These are phyloP conservation scores for Xylocopa sonorina DNA, from an alignment of 1,140 invertebrate genomes.

Conservation along the genomic window DNA sequence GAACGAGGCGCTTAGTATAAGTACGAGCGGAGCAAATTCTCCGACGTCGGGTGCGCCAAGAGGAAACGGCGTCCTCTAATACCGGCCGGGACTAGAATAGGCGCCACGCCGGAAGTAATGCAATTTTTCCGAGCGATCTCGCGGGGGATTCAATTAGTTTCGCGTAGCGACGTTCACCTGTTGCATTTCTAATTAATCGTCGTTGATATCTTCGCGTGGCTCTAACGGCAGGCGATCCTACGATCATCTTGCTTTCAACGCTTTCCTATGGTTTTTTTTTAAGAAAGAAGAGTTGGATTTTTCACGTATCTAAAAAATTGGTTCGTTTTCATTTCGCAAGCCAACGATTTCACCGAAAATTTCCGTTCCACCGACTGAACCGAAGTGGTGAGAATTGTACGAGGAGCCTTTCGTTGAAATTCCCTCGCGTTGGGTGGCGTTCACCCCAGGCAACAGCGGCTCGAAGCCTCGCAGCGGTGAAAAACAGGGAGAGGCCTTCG, in stretches of 20 bases:
- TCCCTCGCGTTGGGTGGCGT: constrained; percentile 59
- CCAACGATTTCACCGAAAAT: background rate
- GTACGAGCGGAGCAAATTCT: constrained; percentile 52
- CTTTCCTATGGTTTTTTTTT: too few relatives aligned
- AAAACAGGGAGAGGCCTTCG: constrained; percentile 60
- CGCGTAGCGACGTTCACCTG: constrained; percentile 25
- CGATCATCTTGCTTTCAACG: too few relatives aligned
- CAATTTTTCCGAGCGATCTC: constrained; percentile 46
- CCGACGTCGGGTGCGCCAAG: background rate
- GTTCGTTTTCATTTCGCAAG: too few relatives aligned
- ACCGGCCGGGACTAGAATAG: constrained; percentile 28
- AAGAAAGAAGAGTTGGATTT: too few relatives aligned
- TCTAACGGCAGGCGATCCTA: background rate
- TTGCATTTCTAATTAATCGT: constrained; percentile 45
- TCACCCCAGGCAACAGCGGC: constrained; percentile 39
- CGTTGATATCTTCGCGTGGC: background rate
- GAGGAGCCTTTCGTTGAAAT: constrained; percentile 73
- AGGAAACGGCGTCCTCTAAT: constrained; percentile 30
- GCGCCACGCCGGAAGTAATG: constrained; percentile 22
- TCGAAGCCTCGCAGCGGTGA: constrained; percentile 66
- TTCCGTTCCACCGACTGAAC: background rate
- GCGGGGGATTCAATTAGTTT: constrained; percentile 26
- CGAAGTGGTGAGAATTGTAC: constrained; percentile 37
- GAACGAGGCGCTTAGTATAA: constrained; percentile 62
- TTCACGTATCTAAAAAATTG: background rate